Conservation (phyloP, 2,797 vertebrate genomes). For the Rhynchonycteris naso region DNA sequence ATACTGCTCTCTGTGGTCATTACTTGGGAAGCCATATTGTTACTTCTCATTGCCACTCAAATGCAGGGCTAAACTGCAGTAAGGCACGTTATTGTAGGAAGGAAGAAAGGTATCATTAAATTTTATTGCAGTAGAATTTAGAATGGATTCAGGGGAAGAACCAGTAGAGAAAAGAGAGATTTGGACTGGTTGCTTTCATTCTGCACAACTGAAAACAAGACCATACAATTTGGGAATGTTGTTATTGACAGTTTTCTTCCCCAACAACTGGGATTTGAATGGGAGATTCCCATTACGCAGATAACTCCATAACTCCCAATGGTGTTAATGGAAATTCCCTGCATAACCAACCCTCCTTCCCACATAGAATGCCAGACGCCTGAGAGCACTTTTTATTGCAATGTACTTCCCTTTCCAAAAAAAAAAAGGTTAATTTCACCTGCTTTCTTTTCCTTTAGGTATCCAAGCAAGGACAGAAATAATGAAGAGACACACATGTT, state of each 20-base stretch:
- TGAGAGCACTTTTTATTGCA: constrained; percentile 56
- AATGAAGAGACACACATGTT: constrained; percentile 82
- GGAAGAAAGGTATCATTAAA: constrained; percentile 60
- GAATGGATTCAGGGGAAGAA: neutral
- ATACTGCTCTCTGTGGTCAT: constrained; percentile 59
- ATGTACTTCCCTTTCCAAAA: neutral
- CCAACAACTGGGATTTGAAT: constrained; percentile 60
- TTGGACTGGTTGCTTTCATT: neutral
- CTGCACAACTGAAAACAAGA: constrained; percentile 45
- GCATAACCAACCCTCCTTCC: constrained; percentile 29
- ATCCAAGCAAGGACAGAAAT: constrained; percentile 72
- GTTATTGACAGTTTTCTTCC: constrained; percentile 26
- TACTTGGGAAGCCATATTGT: constrained; percentile 58
- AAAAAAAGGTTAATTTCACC: constrained; percentile 53
- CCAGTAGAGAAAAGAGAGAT: constrained; percentile 40
- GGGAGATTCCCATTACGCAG: constrained; percentile 67
- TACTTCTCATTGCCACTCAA: constrained; percentile 54
- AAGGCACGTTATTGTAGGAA: constrained; percentile 61
- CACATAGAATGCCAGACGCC: neutral
- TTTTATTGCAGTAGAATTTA: constrained; percentile 68
- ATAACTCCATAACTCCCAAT: constrained; percentile 70
- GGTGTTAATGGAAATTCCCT: constrained; percentile 67
- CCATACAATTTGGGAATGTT: constrained; percentile 1
- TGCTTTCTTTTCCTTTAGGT: constrained; percentile 79
- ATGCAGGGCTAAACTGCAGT: constrained; percentile 28